These are phyloP conservation scores for Dendropsophus ebraccatus DNA, from an alignment of 2,113 vertebrate species.

Conservation along the genomic window DNA sequence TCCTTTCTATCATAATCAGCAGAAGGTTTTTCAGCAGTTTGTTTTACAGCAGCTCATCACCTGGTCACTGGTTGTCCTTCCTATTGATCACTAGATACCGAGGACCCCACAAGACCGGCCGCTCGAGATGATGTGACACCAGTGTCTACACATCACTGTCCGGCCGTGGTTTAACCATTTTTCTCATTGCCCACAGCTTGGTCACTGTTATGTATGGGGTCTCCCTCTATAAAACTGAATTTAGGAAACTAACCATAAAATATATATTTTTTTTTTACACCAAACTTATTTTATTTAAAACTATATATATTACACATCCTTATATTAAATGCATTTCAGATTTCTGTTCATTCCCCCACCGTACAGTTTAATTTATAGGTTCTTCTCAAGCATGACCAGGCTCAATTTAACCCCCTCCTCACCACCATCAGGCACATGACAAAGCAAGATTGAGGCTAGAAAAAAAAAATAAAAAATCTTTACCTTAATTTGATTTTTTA, in stretches of 20 bases:
- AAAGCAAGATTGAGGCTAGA: not conserved
- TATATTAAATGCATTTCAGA: conserved; percentile 34
- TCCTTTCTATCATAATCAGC: too few species aligned
- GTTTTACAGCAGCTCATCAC: too few species aligned
- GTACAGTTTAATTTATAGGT: conserved; percentile 27
- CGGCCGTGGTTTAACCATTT: too few species aligned
- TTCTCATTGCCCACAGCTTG: too few species aligned
- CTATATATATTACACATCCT: conserved; percentile 56
- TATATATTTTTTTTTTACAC: conserved; percentile 22
- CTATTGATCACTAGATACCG: too few species aligned
- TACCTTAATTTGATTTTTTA: not conserved
- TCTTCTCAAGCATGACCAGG: conserved; percentile 53
- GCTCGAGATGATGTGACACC: too few species aligned
- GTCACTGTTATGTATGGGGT: too few species aligned
- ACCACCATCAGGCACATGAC: not conserved
- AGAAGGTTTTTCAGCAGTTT: too few species aligned
- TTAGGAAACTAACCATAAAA: not conserved
- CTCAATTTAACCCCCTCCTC: conserved; percentile 21
- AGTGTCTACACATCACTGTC: too few species aligned
- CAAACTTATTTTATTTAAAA: conserved; percentile 60
- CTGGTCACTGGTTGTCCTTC: too few species aligned
- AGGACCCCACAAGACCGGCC: too few species aligned
- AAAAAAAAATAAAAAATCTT: not conserved
- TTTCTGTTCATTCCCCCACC: conserved; percentile 37
- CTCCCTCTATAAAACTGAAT: too few species aligned